Percentiles rank a stretch among this genome's conserved stretches.
Evolutionary conservation across 2,113 vertebrate species (phyloP).

Genomic region (Oophaga pumilio): DNA sequence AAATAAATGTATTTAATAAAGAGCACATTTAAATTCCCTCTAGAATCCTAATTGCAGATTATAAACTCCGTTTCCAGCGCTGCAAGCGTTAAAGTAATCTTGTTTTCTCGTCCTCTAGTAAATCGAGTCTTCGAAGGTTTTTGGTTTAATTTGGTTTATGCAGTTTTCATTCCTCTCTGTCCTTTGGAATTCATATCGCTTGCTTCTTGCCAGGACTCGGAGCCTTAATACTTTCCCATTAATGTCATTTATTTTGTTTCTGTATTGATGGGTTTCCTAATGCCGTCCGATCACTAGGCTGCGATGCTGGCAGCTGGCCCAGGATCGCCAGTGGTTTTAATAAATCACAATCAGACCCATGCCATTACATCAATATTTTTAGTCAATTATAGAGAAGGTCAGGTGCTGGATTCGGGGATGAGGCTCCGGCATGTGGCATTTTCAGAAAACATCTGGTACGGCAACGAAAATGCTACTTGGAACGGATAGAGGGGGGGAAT

Average conservation of each 20-base stretch:
- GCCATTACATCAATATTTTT: slow-evolving; percentile 99
- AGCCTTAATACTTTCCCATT: slow-evolving; percentile 89
- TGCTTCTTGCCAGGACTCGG: slow-evolving; percentile 84
- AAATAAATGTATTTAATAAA: slow-evolving; percentile 2
- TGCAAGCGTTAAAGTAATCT: slow-evolving; percentile 26
- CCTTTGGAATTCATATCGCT: slow-evolving; percentile 80
- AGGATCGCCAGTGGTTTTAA: slow-evolving; percentile 93
- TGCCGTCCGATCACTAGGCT: slow-evolving; percentile 92
- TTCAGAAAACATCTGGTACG: slow-evolving; percentile 92
- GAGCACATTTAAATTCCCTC: slow-evolving; percentile 20
- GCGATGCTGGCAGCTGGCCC: slow-evolving; percentile 94
- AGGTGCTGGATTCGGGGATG: slow-evolving; percentile 87
- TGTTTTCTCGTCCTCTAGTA: slow-evolving; percentile 59
- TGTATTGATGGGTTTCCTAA: slow-evolving; percentile 99
- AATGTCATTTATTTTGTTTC: slow-evolving; percentile 91
- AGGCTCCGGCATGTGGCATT: slow-evolving; percentile 84
- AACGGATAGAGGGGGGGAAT: slow-evolving; percentile 67
- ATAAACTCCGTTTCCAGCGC: background rate
- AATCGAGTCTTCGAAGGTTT: slow-evolving; percentile 67
- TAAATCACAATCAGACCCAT: slow-evolving; percentile 99
- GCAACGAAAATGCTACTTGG: slow-evolving; percentile 79
- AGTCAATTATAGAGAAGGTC: slow-evolving; percentile 99
- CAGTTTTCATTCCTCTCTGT: slow-evolving; percentile 73
- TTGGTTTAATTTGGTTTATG: slow-evolving; percentile 69
- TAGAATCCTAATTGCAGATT: background rate